phyloP scores from a whole-genome alignment of 2,888 invertebrate species.

The Himalopsyche japonica region DNA sequence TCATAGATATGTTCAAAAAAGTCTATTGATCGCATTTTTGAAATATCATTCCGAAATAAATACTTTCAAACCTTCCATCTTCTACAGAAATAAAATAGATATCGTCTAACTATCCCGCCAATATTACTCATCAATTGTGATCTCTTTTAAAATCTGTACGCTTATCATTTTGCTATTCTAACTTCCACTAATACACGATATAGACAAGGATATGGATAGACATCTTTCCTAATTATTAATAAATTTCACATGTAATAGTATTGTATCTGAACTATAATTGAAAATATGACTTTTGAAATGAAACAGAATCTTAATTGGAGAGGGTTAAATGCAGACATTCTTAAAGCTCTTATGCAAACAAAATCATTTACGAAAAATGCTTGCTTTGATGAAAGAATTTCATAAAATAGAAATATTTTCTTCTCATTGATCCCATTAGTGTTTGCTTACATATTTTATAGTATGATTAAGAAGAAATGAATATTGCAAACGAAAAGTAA shows the following conservation, averaged over 20 bases:
- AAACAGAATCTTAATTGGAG: neutral
- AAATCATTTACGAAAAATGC: neutral
- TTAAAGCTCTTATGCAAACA: neutral
- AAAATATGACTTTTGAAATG: neutral
- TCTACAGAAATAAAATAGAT: neutral
- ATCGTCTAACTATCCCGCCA: neutral
- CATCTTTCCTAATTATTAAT: slow-evolving; percentile 2
- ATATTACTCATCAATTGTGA: neutral
- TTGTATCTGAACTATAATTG: neutral
- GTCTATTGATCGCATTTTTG: slow-evolving; percentile 1
- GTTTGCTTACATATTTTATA: neutral
- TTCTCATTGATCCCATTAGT: neutral
- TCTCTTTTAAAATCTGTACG: neutral
- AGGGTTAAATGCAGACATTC: neutral
- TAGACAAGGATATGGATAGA: slow-evolving; percentile 22
- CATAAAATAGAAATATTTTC: neutral
- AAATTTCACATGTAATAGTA: neutral
- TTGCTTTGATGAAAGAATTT: neutral
- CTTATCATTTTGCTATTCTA: neutral
- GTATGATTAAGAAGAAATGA: neutral
- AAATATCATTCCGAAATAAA: neutral
- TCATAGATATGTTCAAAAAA: neutral
- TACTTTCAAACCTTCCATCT: neutral
- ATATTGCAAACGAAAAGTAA: neutral
- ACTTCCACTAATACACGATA: neutral